A percentile compares a stretch with the other conserved stretches of the same genome.
These are phyloP conservation scores for Blennius ocellaris DNA, from an alignment of 2,113 vertebrate genomes.

Conservation along the genomic window DNA sequence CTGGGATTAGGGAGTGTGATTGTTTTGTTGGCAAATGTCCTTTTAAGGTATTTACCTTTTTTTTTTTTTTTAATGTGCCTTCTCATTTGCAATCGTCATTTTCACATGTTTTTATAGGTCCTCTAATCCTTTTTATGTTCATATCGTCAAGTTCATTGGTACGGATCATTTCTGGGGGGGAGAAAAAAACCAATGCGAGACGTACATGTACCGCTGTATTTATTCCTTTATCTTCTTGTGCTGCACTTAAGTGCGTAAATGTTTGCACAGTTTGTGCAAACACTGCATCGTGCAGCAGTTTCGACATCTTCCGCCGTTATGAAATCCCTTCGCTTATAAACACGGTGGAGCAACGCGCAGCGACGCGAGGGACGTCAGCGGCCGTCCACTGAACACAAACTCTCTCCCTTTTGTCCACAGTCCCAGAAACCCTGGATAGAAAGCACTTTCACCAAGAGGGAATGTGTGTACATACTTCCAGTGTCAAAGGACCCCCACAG, in stretches of 20 bases:
- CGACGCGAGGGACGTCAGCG: background rate
- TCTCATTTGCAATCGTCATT: background rate
- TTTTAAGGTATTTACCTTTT: too few species aligned
- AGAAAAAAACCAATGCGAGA: too few species aligned
- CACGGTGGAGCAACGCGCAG: background rate
- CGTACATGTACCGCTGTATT: background rate
- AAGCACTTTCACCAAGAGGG: conserved; percentile 99
- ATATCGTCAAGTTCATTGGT: conserved; percentile 48
- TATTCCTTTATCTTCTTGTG: background rate
- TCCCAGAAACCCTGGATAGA: conserved; percentile 99
- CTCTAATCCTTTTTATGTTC: conserved; percentile 47
- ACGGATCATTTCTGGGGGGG: too few species aligned
- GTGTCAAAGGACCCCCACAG: conserved; percentile 99
- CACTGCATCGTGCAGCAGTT: background rate
- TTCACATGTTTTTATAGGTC: conserved; percentile 3
- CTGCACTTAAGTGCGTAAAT: conserved; percentile 7
- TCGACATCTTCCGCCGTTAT: background rate
- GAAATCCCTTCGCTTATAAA: background rate
- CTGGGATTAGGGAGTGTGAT: background rate
- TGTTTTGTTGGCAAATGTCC: background rate
- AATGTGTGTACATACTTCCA: conserved; percentile 99
- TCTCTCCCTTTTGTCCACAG: conserved; percentile 77
- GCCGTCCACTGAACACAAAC: background rate
- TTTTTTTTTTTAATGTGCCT: too few species aligned
- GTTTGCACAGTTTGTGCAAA: background rate